phyloP scores from a whole-genome alignment of 2,888 invertebrate genomes.

The Limnephilus rhombicus region DNA sequence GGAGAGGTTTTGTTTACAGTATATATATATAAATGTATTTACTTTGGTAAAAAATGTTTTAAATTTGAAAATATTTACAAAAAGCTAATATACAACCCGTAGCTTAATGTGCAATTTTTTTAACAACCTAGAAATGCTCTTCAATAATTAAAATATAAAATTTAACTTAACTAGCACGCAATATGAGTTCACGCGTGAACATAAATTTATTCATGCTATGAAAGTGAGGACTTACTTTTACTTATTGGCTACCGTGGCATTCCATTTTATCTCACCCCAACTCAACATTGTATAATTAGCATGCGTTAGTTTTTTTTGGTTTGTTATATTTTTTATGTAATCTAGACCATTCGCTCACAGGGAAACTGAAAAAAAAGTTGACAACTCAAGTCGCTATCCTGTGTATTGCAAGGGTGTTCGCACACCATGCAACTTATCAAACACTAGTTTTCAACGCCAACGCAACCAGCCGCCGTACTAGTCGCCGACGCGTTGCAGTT shows the following conservation, averaged over 20 bases:
- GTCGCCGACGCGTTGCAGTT: too few relatives aligned
- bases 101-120: neutral
- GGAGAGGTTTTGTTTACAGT: too few relatives aligned
- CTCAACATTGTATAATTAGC: neutral
- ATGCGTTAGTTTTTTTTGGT: neutral
- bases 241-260: neutral
- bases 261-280: neutral
- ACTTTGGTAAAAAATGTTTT: too few relatives aligned
- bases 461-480: too few relatives aligned
- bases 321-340: neutral
- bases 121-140: neutral
- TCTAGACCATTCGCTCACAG: too few relatives aligned
- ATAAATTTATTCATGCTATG: neutral
- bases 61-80: neutral
- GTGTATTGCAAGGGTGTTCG: too few relatives aligned
- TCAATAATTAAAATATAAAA: neutral
- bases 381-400: too few relatives aligned
- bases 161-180: neutral
- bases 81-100: too few relatives aligned
- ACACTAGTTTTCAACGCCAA: too few relatives aligned
- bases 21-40: too few relatives aligned
- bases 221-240: neutral
- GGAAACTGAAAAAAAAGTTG: too few relatives aligned
- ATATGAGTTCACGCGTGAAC: constrained; percentile 27
- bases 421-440: too few relatives aligned